Conservation (phyloP, 2,113 vertebrate species). For the Malurus alboscapulatus region DNA sequence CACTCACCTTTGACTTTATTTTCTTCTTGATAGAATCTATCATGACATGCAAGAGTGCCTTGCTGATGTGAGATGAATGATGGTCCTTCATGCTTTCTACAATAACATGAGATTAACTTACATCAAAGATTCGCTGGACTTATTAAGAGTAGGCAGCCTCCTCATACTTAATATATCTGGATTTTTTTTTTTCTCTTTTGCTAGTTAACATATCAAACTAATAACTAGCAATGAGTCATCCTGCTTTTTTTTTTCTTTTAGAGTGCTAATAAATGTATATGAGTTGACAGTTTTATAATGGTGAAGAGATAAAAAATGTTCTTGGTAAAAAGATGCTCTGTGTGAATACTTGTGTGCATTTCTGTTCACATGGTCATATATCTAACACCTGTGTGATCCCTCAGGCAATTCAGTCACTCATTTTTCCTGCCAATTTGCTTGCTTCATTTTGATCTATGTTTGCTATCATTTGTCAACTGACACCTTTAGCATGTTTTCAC, state of each 20-base stretch:
- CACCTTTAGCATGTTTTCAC: constrained; percentile 60
- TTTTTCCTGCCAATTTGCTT: constrained; percentile 61
- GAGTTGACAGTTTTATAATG: constrained; percentile 41
- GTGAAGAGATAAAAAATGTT: constrained; percentile 41
- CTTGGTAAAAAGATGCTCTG: background rate
- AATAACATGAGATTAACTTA: constrained; percentile 30
- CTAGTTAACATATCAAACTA: constrained; percentile 46
- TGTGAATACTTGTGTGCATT: constrained; percentile 9
- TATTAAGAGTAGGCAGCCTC: constrained; percentile 16
- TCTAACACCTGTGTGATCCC: constrained; percentile 68
- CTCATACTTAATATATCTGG: background rate
- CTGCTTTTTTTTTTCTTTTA: background rate
- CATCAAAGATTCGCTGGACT: constrained; percentile 36
- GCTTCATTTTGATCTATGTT: constrained; percentile 69
- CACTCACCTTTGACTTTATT: constrained; percentile 44
- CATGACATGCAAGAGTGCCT: background rate
- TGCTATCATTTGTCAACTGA: constrained; percentile 65
- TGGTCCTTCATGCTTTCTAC: constrained; percentile 17
- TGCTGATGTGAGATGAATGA: background rate
- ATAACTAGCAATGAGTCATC: constrained; percentile 50
- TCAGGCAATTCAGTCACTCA: constrained; percentile 50
- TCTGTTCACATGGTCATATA: constrained; percentile 47
- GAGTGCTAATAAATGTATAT: constrained; percentile 6
- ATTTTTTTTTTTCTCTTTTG: background rate
- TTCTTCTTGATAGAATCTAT: constrained; percentile 40